Base-by-base conservation (phyloP, 2,888 invertebrate species). In the Temnothorax rugatulus region DNA sequence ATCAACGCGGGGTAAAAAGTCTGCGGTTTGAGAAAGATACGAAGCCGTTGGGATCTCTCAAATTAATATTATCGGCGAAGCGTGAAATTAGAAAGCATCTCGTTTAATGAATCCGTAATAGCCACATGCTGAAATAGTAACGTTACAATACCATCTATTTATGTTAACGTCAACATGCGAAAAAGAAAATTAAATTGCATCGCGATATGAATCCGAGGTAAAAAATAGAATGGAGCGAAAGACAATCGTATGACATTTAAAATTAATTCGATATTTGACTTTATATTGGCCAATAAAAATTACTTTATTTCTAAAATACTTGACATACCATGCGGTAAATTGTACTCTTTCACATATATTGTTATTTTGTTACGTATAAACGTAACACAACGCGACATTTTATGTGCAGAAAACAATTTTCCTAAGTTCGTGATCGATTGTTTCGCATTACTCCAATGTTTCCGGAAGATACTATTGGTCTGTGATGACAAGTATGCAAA, bases 41-140 rank as follows among this genome's bases (percentile, higher is more conserved):
- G 11, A 18, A 7, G 1, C n/a, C 41, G 11, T n/a, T 21, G 47
- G 50, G 25, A 61, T 47, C 7, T 71, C 1, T 38, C 4, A 47
- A 81, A 50, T 81, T 71, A 61, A 61, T 71, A 81, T 81, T 81
- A 81, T 71, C 59, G 18, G 25, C 38, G 71, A 71, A 50, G 50
- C 59, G 25, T 4, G n/a, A 71, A 81, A 81, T 79, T 69, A 59
- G 8, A 71, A 71, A 47, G 9, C 1, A 2, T 34, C 8, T 11
- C 9, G 2, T 13, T 21, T 61, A 4, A 59, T 69, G 61, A 69
- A 59, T 69, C 69, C 34, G 21, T 11, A 34, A 34, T 34, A 34
- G 21, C 29, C 29, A 29, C 38, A 34, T 7, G 57, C 25, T 21
- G 18, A 18, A 38, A 8, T 71, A 79, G 50, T 81, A 71, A 71